Base-by-base conservation (phyloP, 1,140 invertebrate genomes). In the Macrocentrus cingulum region DNA sequence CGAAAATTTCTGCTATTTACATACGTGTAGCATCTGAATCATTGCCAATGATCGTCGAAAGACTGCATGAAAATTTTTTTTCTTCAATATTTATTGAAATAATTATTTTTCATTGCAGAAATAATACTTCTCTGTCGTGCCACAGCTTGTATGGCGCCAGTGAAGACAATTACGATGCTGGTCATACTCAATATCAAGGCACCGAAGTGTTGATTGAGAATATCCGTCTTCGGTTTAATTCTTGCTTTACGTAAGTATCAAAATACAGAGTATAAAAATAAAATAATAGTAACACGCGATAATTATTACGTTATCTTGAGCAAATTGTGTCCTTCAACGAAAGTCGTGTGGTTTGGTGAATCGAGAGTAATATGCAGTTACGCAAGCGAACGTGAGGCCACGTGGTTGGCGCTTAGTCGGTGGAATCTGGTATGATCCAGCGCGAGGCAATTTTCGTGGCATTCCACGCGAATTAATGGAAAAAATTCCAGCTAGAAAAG, bases 191-290 rank as follows among this genome's bases (percentile, higher is more conserved):
- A 37, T 79, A 78, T 46, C 72, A 79, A 56, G 80, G 82, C 42
- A 76, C 80, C 13, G 81, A 82, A 50, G 71, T 90, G 50, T 89
- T 88, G 25, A 87, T 90, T 59, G 88, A 91, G 74, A 87, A 88
- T 67, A 74, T 91, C 52, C 83, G 87, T 46, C 81, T 84, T 36
- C 87, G 89, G 64, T 79, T 88, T 59, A 85, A 85, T 67, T 89
- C 87, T 46, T 91, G 88, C 70, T 90, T 89, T 71, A 88, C 86
- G 75, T 85, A 68, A 84, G 82, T 82, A 22, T 22, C 2, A 7
- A 53, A 20, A 22, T 5, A 20, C 9, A 41, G 15, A 19, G 20
- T 52, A 39, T 19, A 44, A 29, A 29, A 29, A 29, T 5, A 29
- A 9, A 29, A 29, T 5, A 29, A 9, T 5, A 29, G 9, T 5